Conservation (phyloP, 2,113 vertebrate genomes). For the Reinhardtius hippoglossoides region DNA sequence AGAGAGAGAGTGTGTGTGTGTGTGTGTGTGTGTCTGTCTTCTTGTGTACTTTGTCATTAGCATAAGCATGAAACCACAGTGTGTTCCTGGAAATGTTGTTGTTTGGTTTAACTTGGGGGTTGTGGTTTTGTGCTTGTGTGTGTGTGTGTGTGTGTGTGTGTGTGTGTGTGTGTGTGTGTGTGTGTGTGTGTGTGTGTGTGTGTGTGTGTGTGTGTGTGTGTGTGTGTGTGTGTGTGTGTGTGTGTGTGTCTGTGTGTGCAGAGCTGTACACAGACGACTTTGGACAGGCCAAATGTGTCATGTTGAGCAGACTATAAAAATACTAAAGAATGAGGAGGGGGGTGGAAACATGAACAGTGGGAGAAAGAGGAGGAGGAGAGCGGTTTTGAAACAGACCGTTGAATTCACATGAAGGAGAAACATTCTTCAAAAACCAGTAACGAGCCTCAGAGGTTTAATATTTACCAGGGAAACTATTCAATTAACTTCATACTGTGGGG, state of each 20-base stretch:
- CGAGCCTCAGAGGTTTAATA: neutral
- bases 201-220: neutral
- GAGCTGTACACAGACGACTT: slow-evolving; percentile 6
- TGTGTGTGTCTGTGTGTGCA: slow-evolving; percentile 5
- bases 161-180: neutral
- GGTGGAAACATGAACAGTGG: slow-evolving; percentile 1
- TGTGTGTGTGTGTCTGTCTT: neutral
- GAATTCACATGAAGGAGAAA: slow-evolving; percentile 24
- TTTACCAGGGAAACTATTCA: neutral
- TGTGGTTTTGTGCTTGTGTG: slow-evolving; percentile 26
- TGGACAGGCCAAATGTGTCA: slow-evolving; percentile 19
- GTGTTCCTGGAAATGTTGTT: slow-evolving; percentile 65
- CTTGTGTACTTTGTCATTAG: slow-evolving; percentile 45
- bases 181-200: no score
- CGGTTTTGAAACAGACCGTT: slow-evolving; percentile 3
- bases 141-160: neutral
- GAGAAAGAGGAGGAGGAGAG: slow-evolving; percentile 1
- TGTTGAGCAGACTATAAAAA: neutral
- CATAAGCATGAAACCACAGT: slow-evolving; percentile 65
- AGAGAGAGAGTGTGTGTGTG: neutral
- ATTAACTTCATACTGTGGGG: neutral
- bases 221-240: slow-evolving; percentile 14
- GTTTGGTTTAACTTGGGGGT: slow-evolving; percentile 46
- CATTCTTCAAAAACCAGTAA: neutral
- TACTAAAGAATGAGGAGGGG: neutral